Evolutionary conservation across 2,113 vertebrate genomes (phyloP).

Genomic region (Scytalopus superciliaris): DNA sequence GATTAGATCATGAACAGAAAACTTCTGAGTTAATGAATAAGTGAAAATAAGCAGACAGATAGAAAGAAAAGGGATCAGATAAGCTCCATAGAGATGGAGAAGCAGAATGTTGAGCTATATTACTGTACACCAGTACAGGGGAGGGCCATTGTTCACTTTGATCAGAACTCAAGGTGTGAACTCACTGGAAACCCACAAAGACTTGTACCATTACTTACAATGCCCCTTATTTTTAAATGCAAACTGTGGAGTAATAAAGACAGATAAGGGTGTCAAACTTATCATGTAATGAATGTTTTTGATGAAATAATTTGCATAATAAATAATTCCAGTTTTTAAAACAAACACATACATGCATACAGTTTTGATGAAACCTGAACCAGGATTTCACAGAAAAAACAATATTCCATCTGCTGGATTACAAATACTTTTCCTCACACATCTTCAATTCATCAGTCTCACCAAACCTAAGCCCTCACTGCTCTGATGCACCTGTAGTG

Average conservation of each 20-base stretch:
- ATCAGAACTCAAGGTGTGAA: neutral
- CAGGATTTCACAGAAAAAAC: neutral
- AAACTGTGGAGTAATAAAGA: neutral
- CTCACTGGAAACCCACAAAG: neutral
- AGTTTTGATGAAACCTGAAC: neutral
- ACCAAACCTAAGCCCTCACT: neutral
- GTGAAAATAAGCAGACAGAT: neutral
- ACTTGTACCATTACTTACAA: neutral
- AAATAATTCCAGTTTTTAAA: neutral
- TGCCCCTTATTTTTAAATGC: neutral
- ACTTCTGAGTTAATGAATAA: neutral
- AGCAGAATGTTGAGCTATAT: neutral
- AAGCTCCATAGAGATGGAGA: neutral
- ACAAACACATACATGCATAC: accelerated
- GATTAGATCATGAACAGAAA: neutral
- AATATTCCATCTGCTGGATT: neutral
- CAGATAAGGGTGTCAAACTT: neutral
- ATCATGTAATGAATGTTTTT: neutral
- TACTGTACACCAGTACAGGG: neutral
- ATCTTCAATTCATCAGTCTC: neutral
- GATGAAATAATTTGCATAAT: neutral
- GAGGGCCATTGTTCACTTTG: neutral
- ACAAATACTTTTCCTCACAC: neutral
- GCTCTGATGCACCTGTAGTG: neutral
- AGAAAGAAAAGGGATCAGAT: neutral